Evolutionary conservation across 64 coral and sea anemone species (phyloP).

Genomic region (Montipora foliosa): DNA sequence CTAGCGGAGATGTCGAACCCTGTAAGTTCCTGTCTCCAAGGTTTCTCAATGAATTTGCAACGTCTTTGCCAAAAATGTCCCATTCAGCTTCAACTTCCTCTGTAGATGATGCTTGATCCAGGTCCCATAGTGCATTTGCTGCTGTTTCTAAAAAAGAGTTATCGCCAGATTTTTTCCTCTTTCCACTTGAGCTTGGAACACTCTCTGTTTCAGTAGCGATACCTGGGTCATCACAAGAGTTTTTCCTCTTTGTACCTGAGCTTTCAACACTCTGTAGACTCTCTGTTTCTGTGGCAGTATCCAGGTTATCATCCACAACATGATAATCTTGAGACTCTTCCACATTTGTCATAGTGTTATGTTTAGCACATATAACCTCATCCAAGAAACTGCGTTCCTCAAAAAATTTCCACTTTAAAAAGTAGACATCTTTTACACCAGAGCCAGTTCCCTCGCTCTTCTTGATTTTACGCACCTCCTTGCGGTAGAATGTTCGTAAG

Average conservation of each 20-base stretch:
- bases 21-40: neutral
- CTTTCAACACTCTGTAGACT: neutral
- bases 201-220: neutral
- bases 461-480: constrained; percentile 8
- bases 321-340: neutral
- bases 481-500: neutral
- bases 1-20: no score
- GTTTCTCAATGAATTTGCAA: no score
- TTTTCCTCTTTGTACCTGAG: neutral
- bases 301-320: neutral
- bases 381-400: neutral
- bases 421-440: neutral
- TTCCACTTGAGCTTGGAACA: neutral
- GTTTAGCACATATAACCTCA: neutral
- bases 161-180: neutral
- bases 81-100: neutral
- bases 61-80: no score
- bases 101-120: neutral
- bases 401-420: neutral
- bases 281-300: constrained; percentile 8
- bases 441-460: neutral
- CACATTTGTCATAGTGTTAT: neutral
- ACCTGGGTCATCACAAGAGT: neutral
- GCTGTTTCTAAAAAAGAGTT: constrained; percentile 1
- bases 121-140: neutral